Base-by-base conservation (phyloP, 2,888 invertebrate genomes). In the Watsonalla cultraria region DNA sequence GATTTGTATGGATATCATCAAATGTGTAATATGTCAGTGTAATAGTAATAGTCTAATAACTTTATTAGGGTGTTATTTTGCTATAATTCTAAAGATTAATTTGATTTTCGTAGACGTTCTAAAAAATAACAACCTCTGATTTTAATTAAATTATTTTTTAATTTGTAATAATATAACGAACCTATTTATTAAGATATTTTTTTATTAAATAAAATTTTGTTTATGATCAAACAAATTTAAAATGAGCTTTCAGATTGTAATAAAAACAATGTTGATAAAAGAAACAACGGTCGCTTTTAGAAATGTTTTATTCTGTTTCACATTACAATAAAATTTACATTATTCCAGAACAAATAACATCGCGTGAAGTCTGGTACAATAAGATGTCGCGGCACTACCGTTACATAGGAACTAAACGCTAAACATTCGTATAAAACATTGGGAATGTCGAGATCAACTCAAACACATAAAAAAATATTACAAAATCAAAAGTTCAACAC, bases 401-500 rank as follows among this genome's bases (percentile, higher is more conserved):
- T 57, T 51, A 59, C 67, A 68, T 72, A 78, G 77, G 74, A 75
- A 77, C 70, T 74, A 73, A 68, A 59, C 51, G 67, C 76, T 80
- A 78, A 78, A 70, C 70, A 70, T 70, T 67, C 72, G 70, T 75
- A 80, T 73, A 74, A 72, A 71, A 79, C 70, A 80, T 72, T 71
- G 75, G 89, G 86, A 89, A 89, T 86, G 88, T 86, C 80, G 86
- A 89, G 83, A 87, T 86, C 84, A 77, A 72, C 69, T 69, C 66
- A 69, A 70, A 65, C 66, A 67, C 64, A 59, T 64, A 70, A 71
- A 67, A 68, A 69, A 52, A 24, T 54, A 55, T 54, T 57, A 55
- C 58, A 56, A 58, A 60, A 64, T 54, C 60, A 61, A 65, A 74
- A 73, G 77, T 80, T 76, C 80, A 81, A 80, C 79, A 78, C 76